A percentile compares a stretch with the other conserved stretches of the same genome.
Conservation (phyloP, 2,797 vertebrate species). For the Helostoma temminkii region DNA sequence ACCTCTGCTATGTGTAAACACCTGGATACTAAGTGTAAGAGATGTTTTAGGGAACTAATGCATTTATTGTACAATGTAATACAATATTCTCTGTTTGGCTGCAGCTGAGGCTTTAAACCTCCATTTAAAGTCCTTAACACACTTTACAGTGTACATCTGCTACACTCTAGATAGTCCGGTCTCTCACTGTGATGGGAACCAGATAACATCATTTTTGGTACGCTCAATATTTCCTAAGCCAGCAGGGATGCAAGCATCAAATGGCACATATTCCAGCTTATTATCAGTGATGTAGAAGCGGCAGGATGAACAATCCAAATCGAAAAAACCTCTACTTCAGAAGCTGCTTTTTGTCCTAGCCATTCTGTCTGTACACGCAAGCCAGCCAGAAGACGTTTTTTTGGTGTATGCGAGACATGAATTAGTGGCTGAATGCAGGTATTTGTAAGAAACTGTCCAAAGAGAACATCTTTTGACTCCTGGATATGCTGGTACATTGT, state of each 20-base stretch:
- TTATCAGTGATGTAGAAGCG: slow-evolving; percentile 40
- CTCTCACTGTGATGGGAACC: slow-evolving; percentile 46
- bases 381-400: slow-evolving; percentile 1
- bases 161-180: slow-evolving; percentile 41
- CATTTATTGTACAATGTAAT: not conserved
- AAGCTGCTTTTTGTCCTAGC: not conserved
- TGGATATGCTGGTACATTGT: slow-evolving; percentile 36
- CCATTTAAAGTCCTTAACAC: slow-evolving; percentile 16
- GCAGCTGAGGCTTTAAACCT: slow-evolving; percentile 10
- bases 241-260: slow-evolving; percentile 53
- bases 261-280: slow-evolving; percentile 49
- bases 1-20: not conserved
- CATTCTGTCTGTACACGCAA: slow-evolving; percentile 20
- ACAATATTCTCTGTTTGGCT: slow-evolving; percentile 1
- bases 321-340: slow-evolving; percentile 20
- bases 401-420: slow-evolving; percentile 13
- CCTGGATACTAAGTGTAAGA: not conserved
- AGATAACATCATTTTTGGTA: slow-evolving; percentile 52
- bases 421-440: slow-evolving; percentile 5
- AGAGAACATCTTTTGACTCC: slow-evolving; percentile 23
- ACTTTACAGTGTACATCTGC: slow-evolving; percentile 33
- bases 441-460: slow-evolving; percentile 28
- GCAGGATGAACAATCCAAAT: slow-evolving; percentile 38
- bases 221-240: slow-evolving; percentile 55
- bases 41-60: not conserved